Conservation (phyloP, 2,888 invertebrate species). For the Harpalus rubripes region DNA sequence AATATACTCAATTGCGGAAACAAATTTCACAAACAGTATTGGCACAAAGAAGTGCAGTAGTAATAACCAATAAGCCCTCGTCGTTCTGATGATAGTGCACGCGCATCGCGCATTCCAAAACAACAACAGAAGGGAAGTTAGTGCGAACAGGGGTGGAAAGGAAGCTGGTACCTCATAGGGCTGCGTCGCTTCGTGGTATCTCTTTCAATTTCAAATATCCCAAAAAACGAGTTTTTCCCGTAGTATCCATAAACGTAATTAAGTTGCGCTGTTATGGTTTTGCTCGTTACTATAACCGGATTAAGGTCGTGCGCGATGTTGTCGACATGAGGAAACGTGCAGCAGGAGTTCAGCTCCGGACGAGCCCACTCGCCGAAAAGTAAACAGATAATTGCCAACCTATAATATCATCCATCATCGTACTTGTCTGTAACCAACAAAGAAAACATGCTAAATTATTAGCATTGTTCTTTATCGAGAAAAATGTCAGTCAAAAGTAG, state of each 20-base stretch:
- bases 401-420: neutral
- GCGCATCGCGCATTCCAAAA: neutral
- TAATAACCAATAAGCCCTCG: neutral
- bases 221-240: slow-evolving; percentile 62
- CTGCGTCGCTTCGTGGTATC: slow-evolving; percentile 47
- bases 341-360: slow-evolving; percentile 24
- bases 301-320: slow-evolving; percentile 56
- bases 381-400: slow-evolving; percentile 10
- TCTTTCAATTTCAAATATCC: slow-evolving; percentile 64
- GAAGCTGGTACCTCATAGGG: slow-evolving; percentile 12
- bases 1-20: neutral
- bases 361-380: slow-evolving; percentile 9
- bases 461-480: neutral
- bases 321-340: slow-evolving; percentile 48
- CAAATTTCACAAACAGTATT: neutral
- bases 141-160: neutral
- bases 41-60: neutral
- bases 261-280: slow-evolving; percentile 63
- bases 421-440: neutral
- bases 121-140: neutral
- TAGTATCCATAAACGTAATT: slow-evolving; percentile 64
- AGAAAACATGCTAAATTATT: neutral
- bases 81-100: neutral
- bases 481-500: no score
- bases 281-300: slow-evolving; percentile 63